A percentile compares a stretch with the other conserved stretches of the same genome.
These are phyloP conservation scores for Lineus longissimus DNA, from an alignment of 1,140 invertebrate species.

Conservation along the genomic window DNA sequence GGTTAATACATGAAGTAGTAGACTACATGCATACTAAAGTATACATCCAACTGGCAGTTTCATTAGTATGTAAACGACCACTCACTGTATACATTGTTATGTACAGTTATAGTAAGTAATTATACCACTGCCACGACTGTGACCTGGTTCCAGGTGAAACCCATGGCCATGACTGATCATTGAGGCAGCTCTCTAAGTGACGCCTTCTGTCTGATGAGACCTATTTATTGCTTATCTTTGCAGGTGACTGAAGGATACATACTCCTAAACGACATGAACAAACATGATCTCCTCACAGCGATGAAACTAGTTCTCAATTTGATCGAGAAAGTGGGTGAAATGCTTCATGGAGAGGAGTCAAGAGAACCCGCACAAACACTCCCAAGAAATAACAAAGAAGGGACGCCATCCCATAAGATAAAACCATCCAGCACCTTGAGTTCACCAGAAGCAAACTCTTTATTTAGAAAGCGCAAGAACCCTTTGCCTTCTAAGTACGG, in stretches of 20 bases:
- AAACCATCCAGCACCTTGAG: neutral
- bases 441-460: neutral
- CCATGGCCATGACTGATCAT: no score
- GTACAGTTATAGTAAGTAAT: no score
- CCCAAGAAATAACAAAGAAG: neutral
- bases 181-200: no score
- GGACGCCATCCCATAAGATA: neutral
- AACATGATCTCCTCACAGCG: conserved; percentile 1
- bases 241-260: conserved; percentile 4
- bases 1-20: no score
- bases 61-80: no score
- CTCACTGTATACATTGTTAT: no score
- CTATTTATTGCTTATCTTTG: neutral
- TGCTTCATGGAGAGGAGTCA: neutral
- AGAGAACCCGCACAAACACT: neutral
- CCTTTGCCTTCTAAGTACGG: neutral
- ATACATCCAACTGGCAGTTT: no score
- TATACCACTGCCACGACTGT: no score
- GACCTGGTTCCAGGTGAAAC: no score
- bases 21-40: no score
- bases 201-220: no score
- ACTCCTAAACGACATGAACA: conserved; percentile 5
- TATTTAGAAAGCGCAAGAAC: neutral
- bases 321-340: neutral
- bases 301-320: conserved; percentile 5